Evolutionary conservation across 2,797 vertebrate genomes (phyloP).

Genomic region (Zenarchopterus dispar): DNA sequence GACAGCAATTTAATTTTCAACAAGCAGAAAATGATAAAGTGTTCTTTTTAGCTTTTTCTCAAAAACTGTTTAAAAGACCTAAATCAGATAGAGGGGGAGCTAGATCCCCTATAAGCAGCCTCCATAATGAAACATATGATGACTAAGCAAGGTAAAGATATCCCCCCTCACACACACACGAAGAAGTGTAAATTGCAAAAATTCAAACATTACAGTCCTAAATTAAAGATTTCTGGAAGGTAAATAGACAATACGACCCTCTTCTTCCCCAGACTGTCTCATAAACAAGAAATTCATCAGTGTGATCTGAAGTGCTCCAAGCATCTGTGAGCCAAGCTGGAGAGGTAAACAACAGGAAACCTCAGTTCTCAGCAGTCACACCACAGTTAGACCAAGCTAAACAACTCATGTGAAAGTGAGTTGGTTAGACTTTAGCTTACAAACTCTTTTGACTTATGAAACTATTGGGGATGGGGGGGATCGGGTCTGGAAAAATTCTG

Average conservation of each 20-base stretch:
- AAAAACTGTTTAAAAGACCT: constrained; percentile 20
- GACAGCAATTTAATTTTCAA: constrained; percentile 25
- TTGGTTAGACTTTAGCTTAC: neutral
- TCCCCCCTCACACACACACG: constrained; percentile 20
- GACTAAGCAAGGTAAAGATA: neutral
- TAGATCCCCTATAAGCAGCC: constrained; percentile 29
- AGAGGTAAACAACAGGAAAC: constrained; percentile 63
- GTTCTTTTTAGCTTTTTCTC: constrained; percentile 22
- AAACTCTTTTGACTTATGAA: neutral
- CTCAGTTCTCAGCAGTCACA: constrained; percentile 36
- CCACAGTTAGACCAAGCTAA: constrained; percentile 18
- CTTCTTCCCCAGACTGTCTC: constrained; percentile 41
- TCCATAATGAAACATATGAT: neutral
- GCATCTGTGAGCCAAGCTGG: constrained; percentile 46
- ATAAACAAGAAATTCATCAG: constrained; percentile 70
- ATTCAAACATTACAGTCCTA: constrained; percentile 45
- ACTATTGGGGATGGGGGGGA: too few relatives aligned
- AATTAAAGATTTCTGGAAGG: constrained; percentile 50
- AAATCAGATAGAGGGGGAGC: neutral
- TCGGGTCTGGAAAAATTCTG: neutral
- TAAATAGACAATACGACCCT: constrained; percentile 55
- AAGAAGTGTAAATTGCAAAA: constrained; percentile 35
- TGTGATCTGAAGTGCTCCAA: constrained; percentile 57
- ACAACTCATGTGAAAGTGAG: constrained; percentile 21
- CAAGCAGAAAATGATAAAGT: constrained; percentile 12